Evolutionary conservation across 2,888 invertebrate species (phyloP), one percentile per base, ranked within the genome.

Genomic region (Adelognathus sp.): DNA sequence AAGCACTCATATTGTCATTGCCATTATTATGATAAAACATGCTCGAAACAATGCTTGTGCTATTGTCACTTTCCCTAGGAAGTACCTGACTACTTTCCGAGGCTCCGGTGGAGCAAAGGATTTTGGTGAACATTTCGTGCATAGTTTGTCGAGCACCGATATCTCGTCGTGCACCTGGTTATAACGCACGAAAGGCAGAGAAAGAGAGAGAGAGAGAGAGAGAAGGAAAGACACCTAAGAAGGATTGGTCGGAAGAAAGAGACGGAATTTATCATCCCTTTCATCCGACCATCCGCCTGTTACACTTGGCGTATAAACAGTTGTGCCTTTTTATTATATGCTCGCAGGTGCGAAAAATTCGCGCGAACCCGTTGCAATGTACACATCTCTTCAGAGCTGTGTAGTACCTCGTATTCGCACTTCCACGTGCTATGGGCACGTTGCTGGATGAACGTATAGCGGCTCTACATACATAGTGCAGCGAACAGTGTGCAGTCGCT

Each of bases 401-500:
- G 46, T 24, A 21, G 11, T 2, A 21, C 11, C 24, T 21, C 50
- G 50, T 21, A 50, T 11, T 21, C 24, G 21, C 50, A 50, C 11
- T 24, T 24, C 4, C 50, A 11, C 21, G 24, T 50, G 36, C 21
- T 24, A n/a, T n/a, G 24, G 50, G n/a, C 50, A 50, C 50, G 21
- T 50, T 24, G 24, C 24, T 24, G 50, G 21, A 18, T 50, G 50
- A 11, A 50, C 50, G n/a, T 24, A 21, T 11, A n/a, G n/a, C n/a
- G n/a, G n/a, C n/a, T n/a, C 50, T 50, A 21, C 50, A 50, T 50
- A n/a, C 50, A 50, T 24, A 11, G 50, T n/a, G n/a, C n/a, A n/a
- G n/a, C 50, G 11, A 50, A 27, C 66, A 46, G 50, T 66, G 27
- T 66, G 52, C 66, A 66, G 50, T 66, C 66, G 36, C 66, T 29